Percentiles rank a stretch among this genome's conserved stretches.
These are phyloP conservation scores for Clupea harengus DNA, from an alignment of 2,113 vertebrate species.

Conservation along the genomic window DNA sequence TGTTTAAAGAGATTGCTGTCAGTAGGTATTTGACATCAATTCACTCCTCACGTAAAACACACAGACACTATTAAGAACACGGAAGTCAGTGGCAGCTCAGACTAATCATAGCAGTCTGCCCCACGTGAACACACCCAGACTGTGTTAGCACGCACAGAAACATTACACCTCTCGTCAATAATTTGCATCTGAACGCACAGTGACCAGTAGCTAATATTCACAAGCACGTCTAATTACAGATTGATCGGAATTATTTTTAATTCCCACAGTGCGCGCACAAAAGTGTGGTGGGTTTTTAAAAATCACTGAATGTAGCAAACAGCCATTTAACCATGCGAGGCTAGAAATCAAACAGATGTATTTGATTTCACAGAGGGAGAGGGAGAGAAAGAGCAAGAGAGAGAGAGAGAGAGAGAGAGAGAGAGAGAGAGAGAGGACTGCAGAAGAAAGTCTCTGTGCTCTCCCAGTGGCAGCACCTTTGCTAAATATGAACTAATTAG, in stretches of 20 bases:
- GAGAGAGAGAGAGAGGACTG: constrained; percentile 25
- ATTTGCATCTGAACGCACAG: constrained; percentile 18
- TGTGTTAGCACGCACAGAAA: constrained; percentile 11
- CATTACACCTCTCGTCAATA: constrained; percentile 4
- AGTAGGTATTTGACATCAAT: neutral
- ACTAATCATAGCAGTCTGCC: neutral
- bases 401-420: constrained; percentile 29
- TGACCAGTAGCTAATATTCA: constrained; percentile 11
- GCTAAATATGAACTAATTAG: constrained; percentile 76
- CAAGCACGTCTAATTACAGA: constrained; percentile 3
- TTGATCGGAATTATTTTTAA: constrained; percentile 15
- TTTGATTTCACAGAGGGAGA: constrained; percentile 46
- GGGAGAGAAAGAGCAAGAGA: constrained; percentile 23
- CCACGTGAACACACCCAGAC: neutral
- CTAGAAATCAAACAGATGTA: constrained; percentile 61
- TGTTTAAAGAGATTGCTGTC: neutral
- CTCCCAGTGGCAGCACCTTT: constrained; percentile 57
- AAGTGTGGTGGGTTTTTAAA: neutral
- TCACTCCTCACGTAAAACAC: constrained; percentile 2
- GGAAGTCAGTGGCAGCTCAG: neutral
- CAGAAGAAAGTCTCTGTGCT: neutral
- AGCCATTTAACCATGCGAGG: constrained; percentile 33
- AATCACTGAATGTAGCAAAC: constrained; percentile 13
- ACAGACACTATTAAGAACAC: neutral
- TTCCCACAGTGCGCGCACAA: neutral